These are phyloP conservation scores for Eudyptes chrysolophus DNA, from an alignment of 2,113 vertebrate genomes.

Conservation along the genomic window DNA sequence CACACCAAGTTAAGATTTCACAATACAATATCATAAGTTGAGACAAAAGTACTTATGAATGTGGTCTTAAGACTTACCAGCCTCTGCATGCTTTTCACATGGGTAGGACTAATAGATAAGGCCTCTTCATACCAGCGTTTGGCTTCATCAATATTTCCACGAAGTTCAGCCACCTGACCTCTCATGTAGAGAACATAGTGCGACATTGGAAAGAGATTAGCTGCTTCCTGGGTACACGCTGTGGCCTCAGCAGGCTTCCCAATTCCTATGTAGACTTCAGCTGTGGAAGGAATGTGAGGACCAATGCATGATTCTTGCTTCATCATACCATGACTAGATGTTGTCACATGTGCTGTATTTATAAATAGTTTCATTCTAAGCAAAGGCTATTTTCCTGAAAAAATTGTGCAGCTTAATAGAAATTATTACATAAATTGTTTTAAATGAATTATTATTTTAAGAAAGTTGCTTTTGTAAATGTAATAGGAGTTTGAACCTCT, in stretches of 20 bases:
- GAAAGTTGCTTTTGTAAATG: background rate
- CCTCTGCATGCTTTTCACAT: slow-evolving; percentile 98
- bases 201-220: slow-evolving; percentile 95
- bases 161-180: slow-evolving; percentile 94
- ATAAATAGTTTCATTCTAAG: background rate
- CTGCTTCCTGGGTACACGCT: slow-evolving; percentile 95
- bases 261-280: slow-evolving; percentile 96
- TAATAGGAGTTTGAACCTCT: background rate
- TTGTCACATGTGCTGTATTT: background rate
- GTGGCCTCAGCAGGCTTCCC: slow-evolving; percentile 93
- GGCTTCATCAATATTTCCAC: slow-evolving; percentile 91
- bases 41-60: background rate
- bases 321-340: background rate
- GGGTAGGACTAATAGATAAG: slow-evolving; percentile 96
- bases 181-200: slow-evolving; percentile 97
- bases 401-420: background rate
- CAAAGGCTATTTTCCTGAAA: background rate
- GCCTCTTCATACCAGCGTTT: slow-evolving; percentile 98
- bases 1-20: background rate
- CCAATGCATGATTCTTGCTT: background rate
- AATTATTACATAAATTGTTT: background rate
- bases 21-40: background rate
- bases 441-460: background rate
- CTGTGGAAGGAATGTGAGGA: slow-evolving; percentile 66
- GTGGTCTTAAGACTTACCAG: slow-evolving; percentile 81